Percentiles rank a stretch among this genome's conserved stretches.
Conservation (phyloP, 2,888 invertebrate genomes). For the Drosophila trichaetosa region DNA sequence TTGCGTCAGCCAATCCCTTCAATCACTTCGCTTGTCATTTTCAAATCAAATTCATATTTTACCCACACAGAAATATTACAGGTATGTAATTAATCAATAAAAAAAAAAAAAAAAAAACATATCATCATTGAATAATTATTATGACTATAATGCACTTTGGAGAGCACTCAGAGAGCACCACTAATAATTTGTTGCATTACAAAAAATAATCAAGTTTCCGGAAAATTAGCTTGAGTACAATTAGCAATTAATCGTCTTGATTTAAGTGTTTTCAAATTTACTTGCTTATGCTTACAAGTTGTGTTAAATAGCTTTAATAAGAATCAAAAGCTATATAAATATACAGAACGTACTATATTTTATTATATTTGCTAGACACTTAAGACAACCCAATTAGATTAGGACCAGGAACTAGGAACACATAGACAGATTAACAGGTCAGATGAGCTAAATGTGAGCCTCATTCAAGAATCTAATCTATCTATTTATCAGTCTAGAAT, state of each 20-base stretch:
- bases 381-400: background rate
- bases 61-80: background rate
- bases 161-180: background rate
- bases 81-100: background rate
- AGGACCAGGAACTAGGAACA: background rate
- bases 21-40: slow-evolving; percentile 32
- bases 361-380: slow-evolving; percentile 18
- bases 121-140: background rate
- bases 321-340: background rate
- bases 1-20: slow-evolving; percentile 5
- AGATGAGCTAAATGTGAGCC: background rate
- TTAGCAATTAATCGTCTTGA: background rate
- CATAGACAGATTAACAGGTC: slow-evolving; percentile 16
- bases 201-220: background rate
- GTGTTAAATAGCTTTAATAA: background rate
- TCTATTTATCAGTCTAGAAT: slow-evolving; percentile 3
- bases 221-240: background rate
- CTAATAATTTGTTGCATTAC: background rate
- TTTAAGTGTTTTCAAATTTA: background rate
- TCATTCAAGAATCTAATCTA: slow-evolving; percentile 38
- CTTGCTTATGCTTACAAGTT: background rate
- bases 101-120: background rate
- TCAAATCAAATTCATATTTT: background rate
- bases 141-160: background rate
- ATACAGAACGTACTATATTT: background rate